Evolutionary conservation across 2,888 invertebrate genomes (phyloP).

Genomic region (Ceriagrion tenellum): DNA sequence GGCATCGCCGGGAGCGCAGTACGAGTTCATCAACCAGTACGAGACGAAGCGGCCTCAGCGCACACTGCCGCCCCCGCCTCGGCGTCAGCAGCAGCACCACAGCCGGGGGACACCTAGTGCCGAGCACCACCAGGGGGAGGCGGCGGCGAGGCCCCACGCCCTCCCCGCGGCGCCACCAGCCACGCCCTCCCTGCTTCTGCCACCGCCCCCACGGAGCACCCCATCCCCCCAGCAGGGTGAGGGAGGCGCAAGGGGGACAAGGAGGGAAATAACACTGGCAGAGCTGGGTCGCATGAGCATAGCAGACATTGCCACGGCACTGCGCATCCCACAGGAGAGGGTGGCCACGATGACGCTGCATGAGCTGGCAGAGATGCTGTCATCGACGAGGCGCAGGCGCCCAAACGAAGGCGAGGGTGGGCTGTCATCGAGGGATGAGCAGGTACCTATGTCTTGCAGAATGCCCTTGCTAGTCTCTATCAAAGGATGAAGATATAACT

Average conservation of each 20-base stretch:
- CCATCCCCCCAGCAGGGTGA: background rate
- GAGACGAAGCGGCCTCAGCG: conserved; percentile 77
- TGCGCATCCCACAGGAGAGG: conserved; percentile 88
- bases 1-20: conserved; percentile 75
- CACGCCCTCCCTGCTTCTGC: conserved; percentile 60
- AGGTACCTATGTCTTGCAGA: too few species aligned
- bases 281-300: conserved; percentile 91
- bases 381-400: conserved; percentile 75
- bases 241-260: background rate
- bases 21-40: conserved; percentile 80
- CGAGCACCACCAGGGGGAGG: conserved; percentile 70
- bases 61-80: conserved; percentile 80
- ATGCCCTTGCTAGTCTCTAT: too few species aligned
- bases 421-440: background rate
- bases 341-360: conserved; percentile 92
- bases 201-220: background rate
- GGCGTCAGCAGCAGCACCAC: conserved; percentile 74
- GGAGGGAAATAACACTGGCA: conserved; percentile 85
- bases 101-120: conserved; percentile 25
- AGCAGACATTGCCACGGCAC: conserved; percentile 87
- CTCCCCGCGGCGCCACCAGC: conserved; percentile 61
- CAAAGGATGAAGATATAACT: too few species aligned
- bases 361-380: conserved; percentile 90
- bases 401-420: background rate
- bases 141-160: conserved; percentile 75